Evolutionary conservation across 2,113 vertebrate genomes (phyloP).

Genomic region (Spermophilus dauricus): DNA sequence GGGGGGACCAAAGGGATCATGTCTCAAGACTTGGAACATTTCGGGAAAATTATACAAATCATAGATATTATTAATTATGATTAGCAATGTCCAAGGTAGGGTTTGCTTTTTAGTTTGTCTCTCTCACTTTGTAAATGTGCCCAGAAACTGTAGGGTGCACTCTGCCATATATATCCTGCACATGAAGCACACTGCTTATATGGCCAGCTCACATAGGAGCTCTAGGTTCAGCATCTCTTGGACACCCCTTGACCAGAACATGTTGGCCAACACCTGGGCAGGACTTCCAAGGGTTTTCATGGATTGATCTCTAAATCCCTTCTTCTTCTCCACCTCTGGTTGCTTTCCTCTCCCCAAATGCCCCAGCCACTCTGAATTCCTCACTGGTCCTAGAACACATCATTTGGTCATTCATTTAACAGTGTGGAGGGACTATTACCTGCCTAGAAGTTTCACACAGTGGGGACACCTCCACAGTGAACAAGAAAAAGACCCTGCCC

Average conservation of each 20-base stretch:
- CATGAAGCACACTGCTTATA: not conserved
- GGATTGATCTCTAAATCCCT: not conserved
- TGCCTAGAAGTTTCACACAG: not conserved
- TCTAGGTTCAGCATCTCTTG: not conserved
- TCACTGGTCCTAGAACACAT: not conserved
- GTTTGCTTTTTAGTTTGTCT: constrained; percentile 8
- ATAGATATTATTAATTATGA: constrained; percentile 59
- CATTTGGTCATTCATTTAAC: not conserved
- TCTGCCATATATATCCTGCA: not conserved
- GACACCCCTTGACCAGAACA: not conserved
- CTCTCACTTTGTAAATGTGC: constrained; percentile 51
- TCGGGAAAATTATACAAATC: constrained; percentile 33
- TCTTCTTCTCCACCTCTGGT: not conserved
- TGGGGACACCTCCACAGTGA: not conserved
- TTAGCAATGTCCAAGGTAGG: not conserved
- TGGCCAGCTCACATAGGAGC: not conserved
- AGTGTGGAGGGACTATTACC: not conserved
- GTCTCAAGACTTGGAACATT: constrained; percentile 55
- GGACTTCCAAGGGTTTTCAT: not conserved
- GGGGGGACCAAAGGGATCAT: constrained; percentile 9
- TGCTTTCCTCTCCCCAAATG: not conserved
- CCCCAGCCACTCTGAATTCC: constrained; percentile 34
- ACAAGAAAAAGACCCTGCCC: not conserved
- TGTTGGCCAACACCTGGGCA: not conserved
- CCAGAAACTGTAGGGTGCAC: constrained; percentile 10